Evolutionary conservation across 2,888 invertebrate species (phyloP), one percentile per base, ranked within the genome.

Genomic region (Andricus quercusramuli): DNA sequence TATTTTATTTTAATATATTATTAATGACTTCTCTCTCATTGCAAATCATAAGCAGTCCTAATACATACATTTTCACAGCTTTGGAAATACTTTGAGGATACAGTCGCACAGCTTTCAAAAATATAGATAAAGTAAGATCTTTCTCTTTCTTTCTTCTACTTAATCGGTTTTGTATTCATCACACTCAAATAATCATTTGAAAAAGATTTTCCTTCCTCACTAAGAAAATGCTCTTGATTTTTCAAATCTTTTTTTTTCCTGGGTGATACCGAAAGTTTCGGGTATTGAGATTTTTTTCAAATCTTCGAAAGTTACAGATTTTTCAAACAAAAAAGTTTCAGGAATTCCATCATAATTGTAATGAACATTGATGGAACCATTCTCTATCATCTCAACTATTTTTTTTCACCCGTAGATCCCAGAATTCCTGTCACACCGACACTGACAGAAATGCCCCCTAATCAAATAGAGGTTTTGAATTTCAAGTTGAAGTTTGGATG

Each of bases 341-440:
- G 20, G 6, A 51, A 20, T 51, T 51, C 1, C 51, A 51, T 20
- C 20, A 51, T 51, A 51, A 51, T 51, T 20, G 51, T 20, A 51
- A 8, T 51, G 20, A 20, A 51, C 20, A 51, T 20, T 20, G 20
- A 51, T 20, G 4, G 6, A 51, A 51, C 20, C 51, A 20, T 51
- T 51, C 20, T 82, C 83, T 65, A 84, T 68, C 8, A 32, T 32
- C 32, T 83, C 82, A 4, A 22, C 51, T 22, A 44, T 59, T 66
- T 82, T 74, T 78, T 82, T 78, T 77, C 70, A 22, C 59, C 32
- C 77, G 22, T 44, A 84, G 67, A 47, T 29, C 6, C 83, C 83
- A 78, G 83, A 83, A 80, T 85, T 84, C 1, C 81, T 41, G 65
- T 86, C 85, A 37, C 85, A 83, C 41, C 80, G 80, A 64, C 82